A percentile compares a stretch with the other conserved stretches of the same genome.
Evolutionary conservation across 2,113 vertebrate species (phyloP).

Genomic region (Sarotherodon lohbergeri): DNA sequence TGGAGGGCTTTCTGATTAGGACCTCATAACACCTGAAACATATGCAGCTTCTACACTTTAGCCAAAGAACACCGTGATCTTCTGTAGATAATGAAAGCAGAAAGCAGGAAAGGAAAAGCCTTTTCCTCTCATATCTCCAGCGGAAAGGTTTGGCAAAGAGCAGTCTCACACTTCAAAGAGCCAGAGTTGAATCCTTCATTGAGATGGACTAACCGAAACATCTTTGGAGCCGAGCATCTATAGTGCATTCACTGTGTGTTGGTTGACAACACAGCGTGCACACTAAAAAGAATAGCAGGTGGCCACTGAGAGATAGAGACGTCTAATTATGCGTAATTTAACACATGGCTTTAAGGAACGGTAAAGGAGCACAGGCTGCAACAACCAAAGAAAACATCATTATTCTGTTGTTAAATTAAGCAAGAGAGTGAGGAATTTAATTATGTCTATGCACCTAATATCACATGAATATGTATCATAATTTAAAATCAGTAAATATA

Average conservation of each 20-base stretch:
- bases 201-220: neutral
- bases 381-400: neutral
- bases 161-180: constrained; percentile 18
- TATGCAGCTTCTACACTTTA: neutral
- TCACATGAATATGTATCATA: neutral
- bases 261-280: constrained; percentile 2
- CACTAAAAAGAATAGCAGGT: constrained; percentile 13
- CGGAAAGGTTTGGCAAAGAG: neutral
- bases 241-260: neutral
- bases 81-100: neutral
- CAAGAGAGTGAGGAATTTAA: neutral
- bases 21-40: neutral
- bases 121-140: neutral
- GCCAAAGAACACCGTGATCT: neutral
- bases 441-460: neutral
- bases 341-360: neutral
- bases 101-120: neutral
- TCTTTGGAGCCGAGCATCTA: neutral
- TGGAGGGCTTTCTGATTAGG: neutral
- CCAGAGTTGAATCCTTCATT: neutral
- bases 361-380: neutral
- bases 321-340: neutral
- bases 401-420: neutral
- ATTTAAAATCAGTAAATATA: neutral
- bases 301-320: constrained; percentile 24